Evolutionary conservation across 2,797 vertebrate species (phyloP), one percentile per base, ranked within the genome.

Genomic region (Poeciliopsis paucimaculata): DNA sequence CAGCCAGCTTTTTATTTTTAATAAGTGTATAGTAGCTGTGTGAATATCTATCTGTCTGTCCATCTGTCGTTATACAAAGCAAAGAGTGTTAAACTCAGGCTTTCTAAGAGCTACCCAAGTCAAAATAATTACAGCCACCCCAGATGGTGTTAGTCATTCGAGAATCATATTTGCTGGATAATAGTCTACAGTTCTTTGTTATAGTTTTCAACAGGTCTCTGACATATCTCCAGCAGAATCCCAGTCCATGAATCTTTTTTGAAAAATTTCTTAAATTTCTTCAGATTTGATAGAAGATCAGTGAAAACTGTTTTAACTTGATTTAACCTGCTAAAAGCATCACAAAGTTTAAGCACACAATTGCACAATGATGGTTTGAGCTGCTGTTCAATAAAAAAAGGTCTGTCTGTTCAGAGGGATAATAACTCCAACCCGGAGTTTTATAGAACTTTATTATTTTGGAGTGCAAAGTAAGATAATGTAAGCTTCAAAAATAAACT

Each of bases 1-100:
- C 45, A 28, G 72, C 51, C 82, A 84, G 73, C 75, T 43, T 72
- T 74, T n/a, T 75, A 18, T 76, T n/a, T 51, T 77, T 41, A 31
- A 34, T 51, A 53, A 47, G 36, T 70, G 39, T 41, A 45, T 47
- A n/a, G n/a, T 77, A 85, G 53, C 45, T 73, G 45, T 41, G 18
- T 53, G 3, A n/a, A 5, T 71, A 45, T 45, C 66, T 45, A 45
- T 70, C 66, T 43, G 26, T 70, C 23, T n/a, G 26, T 70, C 66
- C 26, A 7, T 70, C 39, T 70, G 13, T 70, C 39, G 26, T n/a
- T 55, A 55, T n/a, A 55, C 53, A n/a, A 55, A 12, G 26, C 26
- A n/a, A 55, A 55, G 53, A 12, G 9, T 55, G 8, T 55, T 55
- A n/a, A n/a, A 55, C 49, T 23, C 53, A 55, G 53, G 9, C 11